Percentiles rank a stretch among this genome's conserved stretches.
Conservation (phyloP, 2,797 vertebrate genomes). For the Pseudomugil gertrudae region DNA sequence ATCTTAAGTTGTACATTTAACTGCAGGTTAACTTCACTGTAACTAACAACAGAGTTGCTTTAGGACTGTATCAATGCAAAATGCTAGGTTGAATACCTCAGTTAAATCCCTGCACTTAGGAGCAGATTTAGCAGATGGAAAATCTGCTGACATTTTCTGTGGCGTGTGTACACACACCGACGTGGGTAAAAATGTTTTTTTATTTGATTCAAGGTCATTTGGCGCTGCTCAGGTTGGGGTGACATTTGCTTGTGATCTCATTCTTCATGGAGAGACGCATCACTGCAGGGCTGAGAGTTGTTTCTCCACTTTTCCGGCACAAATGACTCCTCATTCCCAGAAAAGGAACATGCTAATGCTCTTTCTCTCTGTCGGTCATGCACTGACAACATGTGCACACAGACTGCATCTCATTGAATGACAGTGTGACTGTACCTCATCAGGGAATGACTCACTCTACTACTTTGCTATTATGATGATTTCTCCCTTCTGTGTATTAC, state of each 20-base stretch:
- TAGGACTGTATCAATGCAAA: slow-evolving; percentile 56
- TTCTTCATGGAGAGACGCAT: slow-evolving; percentile 77
- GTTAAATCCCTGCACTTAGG: slow-evolving; percentile 72
- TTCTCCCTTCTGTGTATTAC: slow-evolving; percentile 81
- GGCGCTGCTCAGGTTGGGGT: slow-evolving; percentile 67
- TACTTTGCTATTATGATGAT: slow-evolving; percentile 82
- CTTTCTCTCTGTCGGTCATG: slow-evolving; percentile 57
- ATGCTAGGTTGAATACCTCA: slow-evolving; percentile 68
- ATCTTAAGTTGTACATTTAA: slow-evolving; percentile 48
- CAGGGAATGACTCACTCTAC: slow-evolving; percentile 81
- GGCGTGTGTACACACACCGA: slow-evolving; percentile 56
- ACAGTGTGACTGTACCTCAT: slow-evolving; percentile 79
- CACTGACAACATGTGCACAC: slow-evolving; percentile 72
- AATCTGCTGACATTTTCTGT: slow-evolving; percentile 75
- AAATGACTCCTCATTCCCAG: slow-evolving; percentile 82
- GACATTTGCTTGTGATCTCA: slow-evolving; percentile 80
- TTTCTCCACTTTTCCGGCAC: slow-evolving; percentile 81
- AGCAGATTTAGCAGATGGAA: slow-evolving; percentile 71
- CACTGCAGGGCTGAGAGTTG: slow-evolving; percentile 71
- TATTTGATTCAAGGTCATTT: slow-evolving; percentile 77
- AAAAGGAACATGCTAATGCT: slow-evolving; percentile 74
- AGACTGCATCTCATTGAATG: slow-evolving; percentile 72
- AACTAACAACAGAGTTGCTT: slow-evolving; percentile 51
- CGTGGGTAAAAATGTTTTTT: slow-evolving; percentile 74
- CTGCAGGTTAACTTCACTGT: slow-evolving; percentile 42